Evolutionary conservation across 1,140 invertebrate genomes (phyloP).

Genomic region (Lasaia peninsularis): DNA sequence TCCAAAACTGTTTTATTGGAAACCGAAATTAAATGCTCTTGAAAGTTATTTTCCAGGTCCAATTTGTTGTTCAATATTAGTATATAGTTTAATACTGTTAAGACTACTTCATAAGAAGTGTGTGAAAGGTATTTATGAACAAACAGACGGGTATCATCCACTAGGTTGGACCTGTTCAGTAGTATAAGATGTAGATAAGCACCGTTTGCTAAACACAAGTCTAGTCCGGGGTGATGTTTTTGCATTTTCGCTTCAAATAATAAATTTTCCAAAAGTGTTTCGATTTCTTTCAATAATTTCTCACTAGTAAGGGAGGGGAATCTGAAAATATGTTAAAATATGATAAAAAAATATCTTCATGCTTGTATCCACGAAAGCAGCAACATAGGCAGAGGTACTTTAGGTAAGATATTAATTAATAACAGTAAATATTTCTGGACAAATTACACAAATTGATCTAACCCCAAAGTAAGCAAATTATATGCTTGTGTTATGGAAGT

Average conservation of each 20-base stretch:
- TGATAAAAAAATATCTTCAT: no score
- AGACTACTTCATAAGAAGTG: constrained; percentile 44
- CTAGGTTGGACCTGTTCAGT: constrained; percentile 24
- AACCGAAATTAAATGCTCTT: constrained; percentile 34
- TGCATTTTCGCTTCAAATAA: constrained; percentile 27
- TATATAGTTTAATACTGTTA: constrained; percentile 46
- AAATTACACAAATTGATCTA: no score
- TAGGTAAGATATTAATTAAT: no score
- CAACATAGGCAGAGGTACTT: no score
- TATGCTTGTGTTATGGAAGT: no score
- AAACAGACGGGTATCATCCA: constrained; percentile 17
- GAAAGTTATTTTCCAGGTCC: constrained; percentile 36
- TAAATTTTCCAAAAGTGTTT: constrained; percentile 27
- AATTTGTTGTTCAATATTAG: constrained; percentile 36
- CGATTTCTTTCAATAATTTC: constrained; percentile 32
- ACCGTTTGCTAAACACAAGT: constrained; percentile 42
- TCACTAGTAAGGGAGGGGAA: constrained; percentile 35
- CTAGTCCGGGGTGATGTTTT: constrained; percentile 33
- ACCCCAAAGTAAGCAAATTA: no score
- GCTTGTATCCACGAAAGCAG: no score
- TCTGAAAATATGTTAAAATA: constrained; percentile 39
- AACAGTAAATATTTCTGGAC: no score
- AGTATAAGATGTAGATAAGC: constrained; percentile 38
- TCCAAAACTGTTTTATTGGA: constrained; percentile 13
- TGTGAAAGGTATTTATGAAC: constrained; percentile 36